Conservation (phyloP, 2,113 vertebrate genomes). For the Macrotis lagotis region DNA sequence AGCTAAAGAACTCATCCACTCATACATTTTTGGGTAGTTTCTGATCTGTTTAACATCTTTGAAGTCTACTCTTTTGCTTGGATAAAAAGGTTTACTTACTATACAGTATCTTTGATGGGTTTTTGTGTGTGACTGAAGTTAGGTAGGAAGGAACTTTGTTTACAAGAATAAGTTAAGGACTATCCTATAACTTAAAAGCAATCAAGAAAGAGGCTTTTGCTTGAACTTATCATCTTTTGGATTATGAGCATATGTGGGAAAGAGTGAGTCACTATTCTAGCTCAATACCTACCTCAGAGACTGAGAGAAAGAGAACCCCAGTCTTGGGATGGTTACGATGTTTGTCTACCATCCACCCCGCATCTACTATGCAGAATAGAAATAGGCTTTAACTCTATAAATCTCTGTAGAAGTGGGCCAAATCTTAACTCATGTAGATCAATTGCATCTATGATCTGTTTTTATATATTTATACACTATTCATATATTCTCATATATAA, state of each 20-base stretch:
- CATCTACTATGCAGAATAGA: neutral
- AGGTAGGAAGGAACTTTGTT: neutral
- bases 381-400: neutral
- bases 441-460: neutral
- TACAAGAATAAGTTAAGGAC: neutral
- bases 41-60: neutral
- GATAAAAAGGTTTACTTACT: neutral
- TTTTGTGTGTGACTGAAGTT: neutral
- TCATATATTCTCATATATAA: neutral
- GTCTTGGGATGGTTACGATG: neutral
- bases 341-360: neutral
- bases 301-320: neutral
- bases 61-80: neutral
- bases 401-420: neutral
- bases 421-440: neutral
- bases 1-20: neutral
- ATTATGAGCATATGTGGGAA: neutral
- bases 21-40: neutral
- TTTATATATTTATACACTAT: neutral
- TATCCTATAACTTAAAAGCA: neutral
- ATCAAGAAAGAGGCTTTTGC: neutral
- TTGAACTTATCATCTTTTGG: neutral
- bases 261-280: neutral
- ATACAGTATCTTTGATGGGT: neutral
- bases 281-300: neutral